These are phyloP conservation scores for Psilopogon haemacephalus DNA, from an alignment of 2,113 vertebrate species.

Conservation along the genomic window DNA sequence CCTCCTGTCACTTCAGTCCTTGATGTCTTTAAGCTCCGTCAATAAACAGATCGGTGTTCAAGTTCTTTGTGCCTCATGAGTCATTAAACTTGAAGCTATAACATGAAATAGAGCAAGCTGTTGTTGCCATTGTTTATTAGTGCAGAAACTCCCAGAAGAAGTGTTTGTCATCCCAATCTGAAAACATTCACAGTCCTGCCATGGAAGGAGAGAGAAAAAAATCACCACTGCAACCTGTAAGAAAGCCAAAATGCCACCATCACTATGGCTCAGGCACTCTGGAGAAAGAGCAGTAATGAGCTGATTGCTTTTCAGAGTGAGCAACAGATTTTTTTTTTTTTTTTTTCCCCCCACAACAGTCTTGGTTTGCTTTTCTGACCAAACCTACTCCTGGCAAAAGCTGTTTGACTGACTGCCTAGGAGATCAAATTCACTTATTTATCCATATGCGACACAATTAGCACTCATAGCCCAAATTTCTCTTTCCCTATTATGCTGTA, in stretches of 20 bases:
- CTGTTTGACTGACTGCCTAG: neutral
- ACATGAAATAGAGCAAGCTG: neutral
- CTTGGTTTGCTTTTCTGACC: neutral
- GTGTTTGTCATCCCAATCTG: neutral
- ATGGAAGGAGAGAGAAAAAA: neutral
- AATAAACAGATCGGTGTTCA: neutral
- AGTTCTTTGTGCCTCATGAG: neutral
- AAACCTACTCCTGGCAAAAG: neutral
- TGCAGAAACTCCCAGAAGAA: constrained; percentile 13
- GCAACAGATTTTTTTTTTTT: neutral
- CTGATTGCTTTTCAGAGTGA: neutral
- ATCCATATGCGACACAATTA: neutral
- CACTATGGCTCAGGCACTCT: neutral
- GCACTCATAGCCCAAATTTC: neutral
- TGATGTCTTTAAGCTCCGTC: neutral
- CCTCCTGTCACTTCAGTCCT: neutral
- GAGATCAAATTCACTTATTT: neutral
- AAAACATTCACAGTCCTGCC: neutral
- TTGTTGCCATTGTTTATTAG: neutral
- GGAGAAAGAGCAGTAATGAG: neutral
- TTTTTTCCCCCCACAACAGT: neutral
- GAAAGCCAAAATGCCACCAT: neutral
- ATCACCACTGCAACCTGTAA: neutral
- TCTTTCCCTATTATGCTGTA: neutral
- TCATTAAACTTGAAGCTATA: neutral